Base-by-base conservation (phyloP, 2,888 invertebrate genomes). In the Ennomos quercinarius region DNA sequence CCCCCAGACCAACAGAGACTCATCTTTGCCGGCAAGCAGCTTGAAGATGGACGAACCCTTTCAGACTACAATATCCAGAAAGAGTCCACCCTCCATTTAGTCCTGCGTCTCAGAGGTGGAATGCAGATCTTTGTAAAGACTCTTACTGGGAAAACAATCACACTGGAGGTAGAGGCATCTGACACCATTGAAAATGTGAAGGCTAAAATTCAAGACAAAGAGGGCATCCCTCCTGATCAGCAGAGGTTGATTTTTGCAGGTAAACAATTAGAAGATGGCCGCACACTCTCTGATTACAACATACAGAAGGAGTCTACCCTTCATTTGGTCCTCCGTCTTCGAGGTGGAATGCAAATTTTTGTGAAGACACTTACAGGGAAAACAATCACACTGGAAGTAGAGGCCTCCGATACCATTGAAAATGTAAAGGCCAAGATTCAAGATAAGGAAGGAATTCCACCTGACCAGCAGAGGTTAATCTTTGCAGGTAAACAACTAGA, bases 71-170 rank as follows among this genome's bases (percentile, higher is more conserved):
- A 86, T 10, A 86, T 86, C 1, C 86, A 86, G 2, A 86, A 86
- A 0, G 86, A 86, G 11, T 86, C 86, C 0, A 86, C 86, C 0
- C 80, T 86, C 0, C 86, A 86, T 9, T 36, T 86, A 4, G 86
- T 86, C 0, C 34, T 86, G 3, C 82, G 86, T 72, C 83, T 86
- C 0, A 74, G 86, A 9, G 86, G 81, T 40, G 88, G 88, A 13
- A 88, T 88, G 88, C 88, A 88, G 51, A 88, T 88, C 0, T 88
- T 88, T 34, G 88, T 89, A 0, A 86, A 86, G 10, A 86, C 86
- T 0, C 50, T 86, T 0, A 86, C 86, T 2, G 86, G 86, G 0
- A 87, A 87, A 1, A 87, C 86, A 0, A 86, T 87, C 9, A 86
- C 86, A 0, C 54, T 87, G 0, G 86, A 87, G 6, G 86, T 86